Evolutionary conservation across 2,113 vertebrate species (phyloP), one percentile per base, ranked within the genome.

Genomic region (Dipodomys spectabilis): DNA sequence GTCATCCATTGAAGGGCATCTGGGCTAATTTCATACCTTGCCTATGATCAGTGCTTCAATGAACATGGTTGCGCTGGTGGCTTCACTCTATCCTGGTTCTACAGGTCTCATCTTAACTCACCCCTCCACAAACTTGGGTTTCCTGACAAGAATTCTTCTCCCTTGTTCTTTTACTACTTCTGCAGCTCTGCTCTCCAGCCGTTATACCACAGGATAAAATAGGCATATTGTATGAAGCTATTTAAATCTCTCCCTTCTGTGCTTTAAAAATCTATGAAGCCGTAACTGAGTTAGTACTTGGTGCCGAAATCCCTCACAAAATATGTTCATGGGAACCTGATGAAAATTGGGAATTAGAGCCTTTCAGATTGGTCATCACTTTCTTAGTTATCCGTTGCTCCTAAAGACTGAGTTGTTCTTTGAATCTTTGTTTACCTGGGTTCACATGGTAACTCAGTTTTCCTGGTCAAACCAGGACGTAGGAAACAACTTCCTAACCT

Each of bases 271-370:
- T 73, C 30, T 81, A 68, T 53, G 45, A 92, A 96, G 49, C 62
- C 35, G 32, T 5, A 81, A 67, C 1, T 28, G 32, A 86, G 15
- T 90, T 39, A 67, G 6, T 62, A 68, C 74, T 87, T 90, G 78
- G 19, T 71, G 39, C 7, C 64, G 30, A 88, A 77, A 86, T 84
- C 27, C 39, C 39, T 78, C 45, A 69, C 67, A 88, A 95, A 85
- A 83, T 11, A 79, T 90, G 92, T 82, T 15, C 18, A 78, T 69
- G 11, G 30, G 69, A 91, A 89, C 5, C 49, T 49, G 10, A 73
- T 86, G 4, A 71, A 30, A 65, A 30, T 86, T 93, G 72, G 35
- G 65, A 91, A 88, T 77, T 4, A 78, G 69, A 67, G 32, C 1
- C 27, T 53, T 89, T 85, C 69, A 68, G 69, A 25, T 45, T 83